Base-by-base conservation (phyloP, 2,888 invertebrate species). In the Heteromyza rotundicornis region DNA sequence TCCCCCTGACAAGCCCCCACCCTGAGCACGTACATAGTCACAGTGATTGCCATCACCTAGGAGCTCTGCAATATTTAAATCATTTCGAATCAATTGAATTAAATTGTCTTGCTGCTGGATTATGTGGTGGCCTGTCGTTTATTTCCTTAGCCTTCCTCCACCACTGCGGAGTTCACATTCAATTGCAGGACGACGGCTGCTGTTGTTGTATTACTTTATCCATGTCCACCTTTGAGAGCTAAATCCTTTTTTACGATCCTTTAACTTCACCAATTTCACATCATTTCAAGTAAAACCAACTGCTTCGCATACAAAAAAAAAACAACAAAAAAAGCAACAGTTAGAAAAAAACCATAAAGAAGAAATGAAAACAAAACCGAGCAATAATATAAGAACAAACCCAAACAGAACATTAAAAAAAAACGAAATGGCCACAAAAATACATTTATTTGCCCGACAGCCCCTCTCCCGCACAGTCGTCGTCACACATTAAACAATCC, bases 11-110 rank as follows among this genome's bases (percentile, higher is more conserved):
- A n/a, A n/a, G n/a, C n/a, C n/a, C n/a, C n/a, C n/a, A n/a, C n/a
- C n/a, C n/a, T n/a, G n/a, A n/a, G n/a, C n/a, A n/a, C n/a, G n/a
- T n/a, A n/a, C n/a, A n/a, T n/a, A n/a, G n/a, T n/a, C n/a, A n/a
- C n/a, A n/a, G n/a, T n/a, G n/a, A n/a, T n/a, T n/a, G n/a, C n/a
- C n/a, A n/a, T 40, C 35, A 16, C 22, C 7, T 16, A 20, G 36
- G 36, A 52, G 56, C 20, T 20, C 64, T 62, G 63, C 62, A 69
- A 70, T 67, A 72, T 73, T 73, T 72, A 72, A 73, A 73, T 73
- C 72, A 73, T 72, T 73, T 69, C 70, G 62, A 68, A 71, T 70
- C 71, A 72, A 73, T 73, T 73, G 72, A 73, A 71, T 73, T 73
- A 72, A 73, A 73, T 70, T 73, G 73, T 73, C 70, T 64, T 68